A percentile compares a stretch with the other conserved stretches of the same genome.
phyloP scores from a whole-genome alignment of 1,140 invertebrate genomes.

The Teleogryllus occipitalis region DNA sequence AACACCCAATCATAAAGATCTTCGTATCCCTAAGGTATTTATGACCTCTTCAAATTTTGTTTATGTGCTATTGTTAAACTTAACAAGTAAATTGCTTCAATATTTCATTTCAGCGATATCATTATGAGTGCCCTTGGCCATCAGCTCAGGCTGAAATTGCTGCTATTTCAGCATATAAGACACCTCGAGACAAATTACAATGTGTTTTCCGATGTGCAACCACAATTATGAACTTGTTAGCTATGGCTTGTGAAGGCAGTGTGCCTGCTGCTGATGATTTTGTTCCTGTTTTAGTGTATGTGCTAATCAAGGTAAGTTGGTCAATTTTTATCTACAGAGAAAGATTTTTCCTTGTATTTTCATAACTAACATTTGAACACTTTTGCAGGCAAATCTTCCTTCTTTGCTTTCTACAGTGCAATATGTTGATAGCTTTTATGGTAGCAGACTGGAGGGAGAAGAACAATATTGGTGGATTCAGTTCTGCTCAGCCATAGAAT shows the following conservation, averaged over 20 bases:
- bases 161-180: conserved; percentile 88
- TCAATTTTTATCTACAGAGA: background rate
- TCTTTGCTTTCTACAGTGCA: conserved; percentile 93
- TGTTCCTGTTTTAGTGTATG: conserved; percentile 92
- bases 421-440: conserved; percentile 90
- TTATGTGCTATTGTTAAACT: background rate
- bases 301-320: conserved; percentile 79
- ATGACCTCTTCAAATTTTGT: background rate
- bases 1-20: conserved; percentile 73
- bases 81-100: background rate
- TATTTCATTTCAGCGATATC: conserved; percentile 48
- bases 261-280: conserved; percentile 96
- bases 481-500: conserved; percentile 92
- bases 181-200: conserved; percentile 87
- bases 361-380: background rate
- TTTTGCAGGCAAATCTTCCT: conserved; percentile 79
- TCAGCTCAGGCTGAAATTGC: conserved; percentile 90
- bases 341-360: background rate
- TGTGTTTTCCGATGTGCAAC: conserved; percentile 80
- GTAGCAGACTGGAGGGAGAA: conserved; percentile 74
- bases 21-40: conserved; percentile 63
- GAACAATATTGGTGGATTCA: conserved; percentile 99
- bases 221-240: conserved; percentile 88
- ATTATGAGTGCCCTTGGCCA: conserved; percentile 93
- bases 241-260: conserved; percentile 64